A percentile compares a stretch with the other conserved stretches of the same genome.
phyloP scores from a whole-genome alignment of 2,888 invertebrate species.

The Sminthurides aquaticus region DNA sequence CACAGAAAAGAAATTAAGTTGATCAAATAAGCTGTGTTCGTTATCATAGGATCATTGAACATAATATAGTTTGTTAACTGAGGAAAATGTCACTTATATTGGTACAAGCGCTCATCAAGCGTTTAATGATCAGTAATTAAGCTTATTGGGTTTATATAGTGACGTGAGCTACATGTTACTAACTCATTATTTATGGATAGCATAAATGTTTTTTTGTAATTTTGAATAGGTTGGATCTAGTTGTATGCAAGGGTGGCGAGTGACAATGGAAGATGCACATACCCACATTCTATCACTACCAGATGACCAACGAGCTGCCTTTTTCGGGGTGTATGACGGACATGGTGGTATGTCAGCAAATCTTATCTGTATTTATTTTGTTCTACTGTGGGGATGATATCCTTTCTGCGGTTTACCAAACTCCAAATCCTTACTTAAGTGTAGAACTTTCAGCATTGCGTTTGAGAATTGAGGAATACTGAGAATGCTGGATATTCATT shows the following conservation, averaged over 20 bases:
- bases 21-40: too few species aligned
- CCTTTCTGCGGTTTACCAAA: background rate
- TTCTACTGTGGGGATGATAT: background rate
- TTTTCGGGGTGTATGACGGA: conserved; percentile 95
- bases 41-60: too few species aligned
- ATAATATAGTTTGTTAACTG: too few species aligned
- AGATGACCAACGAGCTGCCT: conserved; percentile 85
- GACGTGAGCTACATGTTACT: conserved; percentile 1
- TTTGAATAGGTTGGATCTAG: conserved; percentile 80
- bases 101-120: too few species aligned
- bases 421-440: conserved; percentile 1
- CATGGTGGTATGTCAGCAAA: conserved; percentile 62
- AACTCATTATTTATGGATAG: background rate
- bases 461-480: background rate
- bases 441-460: background rate
- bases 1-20: too few species aligned
- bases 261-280: conserved; percentile 98
- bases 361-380: background rate
- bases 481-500: conserved; percentile 15
- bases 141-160: conserved; percentile 1
- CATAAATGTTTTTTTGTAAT: conserved; percentile 36
- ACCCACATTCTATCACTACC: conserved; percentile 87
- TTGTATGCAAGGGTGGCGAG: conserved; percentile 99
- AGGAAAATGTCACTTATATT: too few species aligned
- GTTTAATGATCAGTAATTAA: too few species aligned